Evolutionary conservation across 2,113 vertebrate genomes (phyloP).

Genomic region (Daphoenositta chrysoptera): DNA sequence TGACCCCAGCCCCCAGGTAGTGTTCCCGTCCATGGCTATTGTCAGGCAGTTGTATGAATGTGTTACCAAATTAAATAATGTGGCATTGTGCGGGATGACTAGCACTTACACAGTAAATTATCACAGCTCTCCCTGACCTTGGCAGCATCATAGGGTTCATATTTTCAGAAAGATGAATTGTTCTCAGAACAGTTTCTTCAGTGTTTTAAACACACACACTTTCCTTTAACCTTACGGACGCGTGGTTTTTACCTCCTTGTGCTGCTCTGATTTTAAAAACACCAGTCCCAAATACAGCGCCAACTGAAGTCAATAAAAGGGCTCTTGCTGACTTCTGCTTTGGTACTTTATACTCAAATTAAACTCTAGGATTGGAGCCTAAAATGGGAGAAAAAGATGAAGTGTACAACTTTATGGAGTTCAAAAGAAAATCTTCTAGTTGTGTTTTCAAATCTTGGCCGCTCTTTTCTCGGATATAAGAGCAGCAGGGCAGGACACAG

Average conservation of each 20-base stretch:
- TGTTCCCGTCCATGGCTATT: slow-evolving; percentile 34
- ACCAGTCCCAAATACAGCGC: background rate
- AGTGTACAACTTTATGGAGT: background rate
- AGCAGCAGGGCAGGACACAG: background rate
- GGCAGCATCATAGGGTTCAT: slow-evolving; percentile 62
- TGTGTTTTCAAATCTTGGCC: background rate
- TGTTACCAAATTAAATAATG: slow-evolving; percentile 64
- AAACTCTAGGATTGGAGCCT: background rate
- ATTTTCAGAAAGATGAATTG: slow-evolving; percentile 67
- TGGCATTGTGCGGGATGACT: slow-evolving; percentile 58
- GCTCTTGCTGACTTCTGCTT: slow-evolving; percentile 7
- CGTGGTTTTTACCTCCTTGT: background rate
- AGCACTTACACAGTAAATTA: slow-evolving; percentile 60
- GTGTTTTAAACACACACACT: slow-evolving; percentile 49
- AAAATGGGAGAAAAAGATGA: background rate
- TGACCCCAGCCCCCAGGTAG: slow-evolving; percentile 59
- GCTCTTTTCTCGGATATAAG: background rate
- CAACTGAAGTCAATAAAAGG: slow-evolving; percentile 26
- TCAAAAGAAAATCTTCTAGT: background rate
- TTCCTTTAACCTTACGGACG: slow-evolving; percentile 43
- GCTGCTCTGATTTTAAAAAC: slow-evolving; percentile 19
- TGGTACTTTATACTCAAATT: background rate
- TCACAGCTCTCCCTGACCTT: slow-evolving; percentile 68
- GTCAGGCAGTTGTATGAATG: slow-evolving; percentile 54
- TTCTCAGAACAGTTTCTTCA: slow-evolving; percentile 58